Evolutionary conservation across 2,113 vertebrate species (phyloP), one percentile per base, ranked within the genome.

Genomic region (Chascanopsetta lugubris): DNA sequence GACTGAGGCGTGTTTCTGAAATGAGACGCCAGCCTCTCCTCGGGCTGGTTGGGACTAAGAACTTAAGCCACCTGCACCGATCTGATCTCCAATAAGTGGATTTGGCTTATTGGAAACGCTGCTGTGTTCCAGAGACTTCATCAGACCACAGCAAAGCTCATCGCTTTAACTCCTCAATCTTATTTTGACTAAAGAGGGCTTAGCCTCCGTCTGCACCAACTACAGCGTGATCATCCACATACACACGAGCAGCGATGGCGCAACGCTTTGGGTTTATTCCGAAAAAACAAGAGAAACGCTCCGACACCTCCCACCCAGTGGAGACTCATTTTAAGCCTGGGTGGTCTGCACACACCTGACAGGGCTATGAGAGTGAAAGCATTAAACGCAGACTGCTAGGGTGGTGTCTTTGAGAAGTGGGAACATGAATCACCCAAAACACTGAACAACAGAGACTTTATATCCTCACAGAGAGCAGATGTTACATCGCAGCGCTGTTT

Each of bases 61-160:
- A 51, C 54, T 61, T 76, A 73, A 79, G 77, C 67, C 71, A 75
- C 65, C 51, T 70, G 58, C 72, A 64, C 53, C 58, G 45, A 79
- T 83, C 56, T 84, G 55, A 85, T 81, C 71, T 69, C 45, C 61
- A 49, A 75, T 61, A 77, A 81, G 57, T 27, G 64, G 56, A 77
- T 12, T 42, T 66, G 36, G 43, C 58, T 89, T 70, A 59, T 29
- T 69, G 47, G 58, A 81, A 78, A 80, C 59, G 40, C 17, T 38
- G 57, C 43, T 49, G 26, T 21, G 32, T 64, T 55, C 20, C 42
- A 59, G n/a, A 69, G 50, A 69, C 59, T 77, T 71, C 56, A 84
- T 79, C 65, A 69, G 51, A 82, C 53, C 61, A 62, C 68, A 71
- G 76, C 38, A 62, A 77, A 80, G 63, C 77, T 82, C 69, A 56